Evolutionary conservation across 2,113 vertebrate genomes (phyloP).

Genomic region (Cynocephalus volans): DNA sequence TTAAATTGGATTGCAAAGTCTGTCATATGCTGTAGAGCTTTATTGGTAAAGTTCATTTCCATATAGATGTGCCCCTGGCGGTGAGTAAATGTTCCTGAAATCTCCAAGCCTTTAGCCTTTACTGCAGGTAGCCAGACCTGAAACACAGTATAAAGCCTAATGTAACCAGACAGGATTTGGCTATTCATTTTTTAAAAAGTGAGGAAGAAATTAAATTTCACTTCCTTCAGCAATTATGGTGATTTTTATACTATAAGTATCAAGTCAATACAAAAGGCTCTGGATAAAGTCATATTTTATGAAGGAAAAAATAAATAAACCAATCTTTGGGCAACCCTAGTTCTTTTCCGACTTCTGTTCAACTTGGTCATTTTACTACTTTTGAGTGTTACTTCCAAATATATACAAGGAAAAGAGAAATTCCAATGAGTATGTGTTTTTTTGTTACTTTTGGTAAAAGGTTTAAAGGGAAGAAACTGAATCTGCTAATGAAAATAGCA

Average conservation of each 20-base stretch:
- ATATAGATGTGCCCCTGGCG: slow-evolving; percentile 99
- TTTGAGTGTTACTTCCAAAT: slow-evolving; percentile 27
- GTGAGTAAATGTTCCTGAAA: slow-evolving; percentile 97
- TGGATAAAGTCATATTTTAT: slow-evolving; percentile 28
- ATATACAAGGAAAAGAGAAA: slow-evolving; percentile 30
- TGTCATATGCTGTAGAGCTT: slow-evolving; percentile 99
- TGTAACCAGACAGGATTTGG: slow-evolving; percentile 21
- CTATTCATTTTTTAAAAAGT: slow-evolving; percentile 46
- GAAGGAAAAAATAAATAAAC: slow-evolving; percentile 30
- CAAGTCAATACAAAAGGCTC: slow-evolving; percentile 55
- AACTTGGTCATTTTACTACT: slow-evolving; percentile 38
- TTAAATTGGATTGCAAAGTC: slow-evolving; percentile 99
- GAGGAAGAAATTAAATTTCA: slow-evolving; percentile 52
- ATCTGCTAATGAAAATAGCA: slow-evolving; percentile 50
- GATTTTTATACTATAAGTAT: slow-evolving; percentile 42
- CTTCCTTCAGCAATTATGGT: slow-evolving; percentile 40
- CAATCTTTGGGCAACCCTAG: not conserved
- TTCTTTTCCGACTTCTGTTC: slow-evolving; percentile 1
- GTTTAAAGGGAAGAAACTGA: slow-evolving; percentile 28
- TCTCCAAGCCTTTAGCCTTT: slow-evolving; percentile 98
- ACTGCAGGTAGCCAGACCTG: slow-evolving; percentile 99
- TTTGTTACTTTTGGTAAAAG: slow-evolving; percentile 45
- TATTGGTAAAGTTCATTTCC: slow-evolving; percentile 99
- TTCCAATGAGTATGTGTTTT: not conserved
- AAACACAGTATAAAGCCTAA: slow-evolving; percentile 77